Evolutionary conservation across 2,888 invertebrate genomes (phyloP), one percentile per base, ranked within the genome.

Genomic region (Thymelicus sylvestris): DNA sequence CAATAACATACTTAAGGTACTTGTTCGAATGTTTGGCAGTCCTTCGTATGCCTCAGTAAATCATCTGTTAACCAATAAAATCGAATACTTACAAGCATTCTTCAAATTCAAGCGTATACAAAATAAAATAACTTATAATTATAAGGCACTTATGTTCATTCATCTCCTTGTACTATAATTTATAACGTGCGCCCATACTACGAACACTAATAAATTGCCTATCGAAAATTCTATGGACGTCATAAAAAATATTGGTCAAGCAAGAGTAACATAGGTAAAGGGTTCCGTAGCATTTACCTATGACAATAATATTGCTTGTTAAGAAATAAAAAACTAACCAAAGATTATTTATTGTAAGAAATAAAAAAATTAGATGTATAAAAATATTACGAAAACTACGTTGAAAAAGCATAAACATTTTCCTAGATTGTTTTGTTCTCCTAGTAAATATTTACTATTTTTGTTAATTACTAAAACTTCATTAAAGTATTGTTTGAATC

Each of bases 91-190:
- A 85, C 85, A 85, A 79, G 79, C 84, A 88, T 89, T 85, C 86
- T 85, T 84, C 74, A 83, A 79, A 87, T 87, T 82, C 83, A 81
- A 83, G 79, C 69, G 57, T 69, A 87, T 87, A 86, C 86, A 86
- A 50, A 69, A 57, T 57, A 57, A 57, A 69, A 69, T 69, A 69
- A 64, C 72, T 65, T 63, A 71, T 72, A 74, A 76, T 79, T 77
- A 77, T 76, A 77, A 75, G 69, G 72, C 70, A 72, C 74, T 74
- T 73, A 70, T 60, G 52, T 55, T 71, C 77, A 79, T 79, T 77
- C 73, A 77, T 79, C 79, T 74, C 73, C 52, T 63, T 64, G 74
- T 74, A 75, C 72, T 74, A 75, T 76, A 77, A 78, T 79, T 76
- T 75, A 77, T 77, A 63, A 66, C 81, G 19, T 52, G 77, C 78